Evolutionary conservation across 2,113 vertebrate species (phyloP), one percentile per base, ranked within the genome.

Genomic region (Thamnophis sirtalis): DNA sequence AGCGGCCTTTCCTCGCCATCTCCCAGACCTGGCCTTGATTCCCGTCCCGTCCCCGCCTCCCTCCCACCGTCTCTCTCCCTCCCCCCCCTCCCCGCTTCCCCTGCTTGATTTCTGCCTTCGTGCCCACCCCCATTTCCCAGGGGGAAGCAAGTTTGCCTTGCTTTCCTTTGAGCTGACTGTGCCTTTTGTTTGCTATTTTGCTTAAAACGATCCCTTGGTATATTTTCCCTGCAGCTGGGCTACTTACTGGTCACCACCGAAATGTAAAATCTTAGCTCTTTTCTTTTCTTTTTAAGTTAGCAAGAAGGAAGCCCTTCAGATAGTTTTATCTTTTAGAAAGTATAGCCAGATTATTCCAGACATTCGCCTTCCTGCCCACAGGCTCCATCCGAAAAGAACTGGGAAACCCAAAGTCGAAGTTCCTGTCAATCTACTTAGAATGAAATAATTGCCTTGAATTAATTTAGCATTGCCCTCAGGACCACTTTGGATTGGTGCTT

Each of bases 101-200:
- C 19, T 43, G 56, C 85, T 60, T 43, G 56, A 19, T 17, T n/a
- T 8, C 89, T 54, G 1, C 90, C 53, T 17, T 92, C 80, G 90
- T 56, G 86, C 92, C 86, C 90, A 73, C 90, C 80, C 90, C 92
- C 87, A 86, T 55, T 87, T 91, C 33, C 89, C 51, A 88, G 87
- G 89, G 86, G 92, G 92, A 94, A 93, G 56, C 94, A 89, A 95
- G 89, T 95, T 96, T 91, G 96, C 92, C 92, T 92, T 92, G 95
- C 95, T 87, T 60, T 26, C 48, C 19, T 86, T 49, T 48, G 51
- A 90, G 90, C 73, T 92, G 94, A 93, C 94, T 92, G 93, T 93
- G 92, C 94, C 93, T 86, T 92, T 92, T 85, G 92, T 94, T 90
- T 60, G 15, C 60, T 58, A 19, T 87, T 19, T n/a, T 50, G 15